phyloP scores from a whole-genome alignment of 2,113 vertebrate genomes.

The Meles meles region DNA sequence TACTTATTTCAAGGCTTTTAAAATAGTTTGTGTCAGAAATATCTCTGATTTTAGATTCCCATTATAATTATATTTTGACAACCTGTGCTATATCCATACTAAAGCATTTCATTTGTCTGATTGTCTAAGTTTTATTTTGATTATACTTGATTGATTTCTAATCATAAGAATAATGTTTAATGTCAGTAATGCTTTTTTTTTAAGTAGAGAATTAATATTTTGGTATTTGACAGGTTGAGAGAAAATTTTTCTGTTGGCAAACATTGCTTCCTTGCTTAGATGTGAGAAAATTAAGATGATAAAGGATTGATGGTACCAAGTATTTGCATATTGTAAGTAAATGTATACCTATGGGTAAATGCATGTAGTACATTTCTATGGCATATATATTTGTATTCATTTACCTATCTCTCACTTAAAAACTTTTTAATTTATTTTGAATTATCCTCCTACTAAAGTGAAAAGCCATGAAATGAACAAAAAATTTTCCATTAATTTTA shows the following conservation, averaged over 20 bases:
- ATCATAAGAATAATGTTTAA: slow-evolving; percentile 1
- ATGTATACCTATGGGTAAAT: not conserved
- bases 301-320: not conserved
- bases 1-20: not conserved
- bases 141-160: slow-evolving; percentile 45
- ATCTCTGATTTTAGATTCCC: slow-evolving; percentile 26
- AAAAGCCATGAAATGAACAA: not conserved
- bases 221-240: not conserved
- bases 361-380: not conserved
- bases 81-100: not conserved
- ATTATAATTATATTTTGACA: slow-evolving; percentile 66
- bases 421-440: slow-evolving; percentile 6
- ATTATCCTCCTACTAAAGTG: not conserved
- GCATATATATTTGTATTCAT: not conserved
- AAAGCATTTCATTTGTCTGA: slow-evolving; percentile 59
- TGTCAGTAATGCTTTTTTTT: slow-evolving; percentile 25
- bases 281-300: not conserved
- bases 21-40: slow-evolving; percentile 39
- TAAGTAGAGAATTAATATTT: slow-evolving; percentile 29
- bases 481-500: slow-evolving; percentile 20
- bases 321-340: not conserved
- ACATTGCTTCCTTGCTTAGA: not conserved
- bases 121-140: slow-evolving; percentile 42
- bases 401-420: not conserved
- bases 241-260: not conserved